Conservation (phyloP, 1,140 invertebrate species). For the Trinorchestia longiramus region DNA sequence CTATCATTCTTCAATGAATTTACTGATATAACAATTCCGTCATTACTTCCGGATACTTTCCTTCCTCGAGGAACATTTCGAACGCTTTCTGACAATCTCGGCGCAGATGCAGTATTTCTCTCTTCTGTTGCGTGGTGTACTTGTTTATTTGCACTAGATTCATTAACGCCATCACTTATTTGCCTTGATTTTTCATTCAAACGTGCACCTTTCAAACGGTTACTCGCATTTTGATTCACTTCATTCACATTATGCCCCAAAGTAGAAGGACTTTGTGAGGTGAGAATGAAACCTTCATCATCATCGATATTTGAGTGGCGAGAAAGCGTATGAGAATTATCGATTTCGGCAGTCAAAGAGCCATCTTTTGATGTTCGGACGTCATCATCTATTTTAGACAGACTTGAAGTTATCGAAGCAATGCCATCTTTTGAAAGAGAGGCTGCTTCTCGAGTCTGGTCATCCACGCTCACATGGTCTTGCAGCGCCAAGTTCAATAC, state of each 20-base stretch:
- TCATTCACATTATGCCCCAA: neutral
- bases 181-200: neutral
- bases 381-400: neutral
- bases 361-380: neutral
- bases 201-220: neutral
- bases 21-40: neutral
- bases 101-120: neutral
- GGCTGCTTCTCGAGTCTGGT: neutral
- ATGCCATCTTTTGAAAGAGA: neutral
- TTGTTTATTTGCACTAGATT: neutral
- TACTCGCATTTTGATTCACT: neutral
- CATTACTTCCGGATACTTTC: neutral
- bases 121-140: neutral
- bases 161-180: neutral
- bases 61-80: constrained; percentile 5
- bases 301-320: neutral
- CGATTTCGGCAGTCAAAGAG: neutral
- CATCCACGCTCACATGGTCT: neutral
- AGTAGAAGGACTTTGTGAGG: neutral
- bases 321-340: neutral
- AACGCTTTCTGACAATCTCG: neutral
- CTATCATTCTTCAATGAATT: neutral
- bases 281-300: neutral
- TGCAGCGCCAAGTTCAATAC: neutral
- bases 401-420: neutral